Evolutionary conservation across 2,113 vertebrate genomes (phyloP).

Genomic region (Anseranas semipalmata): DNA sequence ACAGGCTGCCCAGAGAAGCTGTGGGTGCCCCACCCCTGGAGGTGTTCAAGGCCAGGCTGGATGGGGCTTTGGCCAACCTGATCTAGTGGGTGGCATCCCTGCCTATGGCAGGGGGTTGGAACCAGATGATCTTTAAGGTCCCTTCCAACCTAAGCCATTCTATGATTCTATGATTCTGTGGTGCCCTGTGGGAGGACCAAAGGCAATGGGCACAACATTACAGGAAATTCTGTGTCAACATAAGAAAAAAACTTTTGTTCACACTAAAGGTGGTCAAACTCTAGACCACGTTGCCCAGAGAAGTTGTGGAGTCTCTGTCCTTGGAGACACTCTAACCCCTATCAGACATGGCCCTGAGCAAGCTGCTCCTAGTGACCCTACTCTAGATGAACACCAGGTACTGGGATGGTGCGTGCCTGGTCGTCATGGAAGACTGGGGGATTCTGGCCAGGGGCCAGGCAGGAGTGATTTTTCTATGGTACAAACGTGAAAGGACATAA

Average conservation of each 20-base stretch:
- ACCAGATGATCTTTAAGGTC: too few relatives aligned
- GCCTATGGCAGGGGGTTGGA: too few relatives aligned
- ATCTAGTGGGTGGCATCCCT: too few relatives aligned
- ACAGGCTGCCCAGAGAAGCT: too few relatives aligned
- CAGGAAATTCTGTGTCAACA: neutral
- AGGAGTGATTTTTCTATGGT: neutral
- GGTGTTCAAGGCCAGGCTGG: too few relatives aligned
- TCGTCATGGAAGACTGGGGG: fast-evolving
- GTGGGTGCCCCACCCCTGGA: too few relatives aligned
- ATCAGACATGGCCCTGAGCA: fast-evolving
- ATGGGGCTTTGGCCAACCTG: too few relatives aligned
- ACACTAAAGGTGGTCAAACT: neutral
- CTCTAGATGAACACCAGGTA: neutral
- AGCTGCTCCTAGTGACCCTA: neutral
- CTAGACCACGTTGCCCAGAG: neutral
- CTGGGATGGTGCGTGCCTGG: too few relatives aligned
- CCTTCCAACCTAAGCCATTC: too few relatives aligned
- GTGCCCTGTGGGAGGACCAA: neutral
- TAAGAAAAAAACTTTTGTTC: neutral
- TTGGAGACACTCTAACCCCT: neutral
- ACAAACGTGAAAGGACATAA: neutral
- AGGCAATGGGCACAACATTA: neutral
- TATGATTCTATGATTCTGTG: too few relatives aligned
- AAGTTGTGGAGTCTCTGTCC: neutral
- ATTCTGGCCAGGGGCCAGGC: neutral